These are phyloP conservation scores for Theocolax elegans DNA, from an alignment of 1,140 invertebrate genomes.

Conservation along the genomic window DNA sequence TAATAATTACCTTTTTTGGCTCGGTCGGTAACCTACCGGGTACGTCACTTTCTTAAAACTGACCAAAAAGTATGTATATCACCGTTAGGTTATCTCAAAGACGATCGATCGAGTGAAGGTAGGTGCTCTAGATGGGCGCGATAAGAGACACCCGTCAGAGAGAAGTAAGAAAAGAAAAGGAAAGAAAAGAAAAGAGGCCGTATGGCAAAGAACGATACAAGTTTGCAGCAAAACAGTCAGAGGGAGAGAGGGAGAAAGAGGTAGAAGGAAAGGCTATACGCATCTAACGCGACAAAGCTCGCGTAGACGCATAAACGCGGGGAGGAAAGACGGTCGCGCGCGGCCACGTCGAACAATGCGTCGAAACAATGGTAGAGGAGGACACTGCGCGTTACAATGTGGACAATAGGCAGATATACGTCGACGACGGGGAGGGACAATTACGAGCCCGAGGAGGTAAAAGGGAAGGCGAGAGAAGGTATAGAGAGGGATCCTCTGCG, in stretches of 20 bases:
- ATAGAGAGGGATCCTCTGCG: neutral
- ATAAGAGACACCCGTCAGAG: too few species aligned
- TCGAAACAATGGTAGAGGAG: conserved; percentile 61
- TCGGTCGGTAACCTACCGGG: too few species aligned
- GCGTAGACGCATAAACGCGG: neutral
- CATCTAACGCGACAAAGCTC: neutral
- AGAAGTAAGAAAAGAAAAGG: too few species aligned
- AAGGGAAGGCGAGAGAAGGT: conserved; percentile 6
- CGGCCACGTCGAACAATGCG: conserved; percentile 57
- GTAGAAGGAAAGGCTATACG: too few species aligned
- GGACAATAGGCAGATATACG: conserved; percentile 55
- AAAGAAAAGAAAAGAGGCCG: too few species aligned
- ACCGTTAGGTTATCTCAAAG: too few species aligned
- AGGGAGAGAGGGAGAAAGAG: too few species aligned
- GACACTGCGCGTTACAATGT: conserved; percentile 59
- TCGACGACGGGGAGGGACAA: conserved; percentile 10
- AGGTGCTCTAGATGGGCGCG: too few species aligned
- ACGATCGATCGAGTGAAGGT: neutral
- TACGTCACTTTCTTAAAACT: too few species aligned
- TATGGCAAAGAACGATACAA: too few species aligned
- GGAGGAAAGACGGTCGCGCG: conserved; percentile 47
- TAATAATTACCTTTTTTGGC: too few species aligned
- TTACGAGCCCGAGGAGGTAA: conserved; percentile 12
- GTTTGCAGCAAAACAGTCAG: neutral
- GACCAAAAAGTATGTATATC: too few species aligned